A percentile compares a stretch with the other conserved stretches of the same genome.
phyloP scores from a whole-genome alignment of 1,140 invertebrate genomes.

The Elysia chlorotica region DNA sequence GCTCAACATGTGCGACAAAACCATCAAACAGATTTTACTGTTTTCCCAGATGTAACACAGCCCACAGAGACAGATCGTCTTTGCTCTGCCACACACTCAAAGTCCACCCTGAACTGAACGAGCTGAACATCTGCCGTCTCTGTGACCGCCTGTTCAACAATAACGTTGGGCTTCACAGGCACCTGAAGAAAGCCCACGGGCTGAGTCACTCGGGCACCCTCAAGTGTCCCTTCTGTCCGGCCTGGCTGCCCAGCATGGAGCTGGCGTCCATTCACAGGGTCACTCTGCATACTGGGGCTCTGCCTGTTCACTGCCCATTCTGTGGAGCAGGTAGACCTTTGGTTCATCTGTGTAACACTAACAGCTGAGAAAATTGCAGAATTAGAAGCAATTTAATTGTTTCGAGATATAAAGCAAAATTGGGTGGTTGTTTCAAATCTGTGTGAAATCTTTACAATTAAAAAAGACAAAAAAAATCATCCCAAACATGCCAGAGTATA shows the following conservation, averaged over 20 bases:
- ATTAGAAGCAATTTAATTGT: not conserved
- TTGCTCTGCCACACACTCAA: conserved; percentile 11
- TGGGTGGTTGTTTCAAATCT: not conserved
- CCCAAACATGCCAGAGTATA: not conserved
- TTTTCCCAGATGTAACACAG: conserved; percentile 15
- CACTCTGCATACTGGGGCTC: conserved; percentile 11
- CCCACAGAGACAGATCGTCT: conserved; percentile 3
- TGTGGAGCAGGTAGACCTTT: conserved; percentile 17
- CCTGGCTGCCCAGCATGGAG: conserved; percentile 18
- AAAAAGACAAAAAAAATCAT: not conserved
- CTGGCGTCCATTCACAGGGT: conserved; percentile 7
- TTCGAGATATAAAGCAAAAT: not conserved
- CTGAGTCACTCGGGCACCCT: conserved; percentile 3
- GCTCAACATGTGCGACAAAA: too few species aligned
- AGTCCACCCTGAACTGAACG: conserved; percentile 19
- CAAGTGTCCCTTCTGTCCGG: conserved; percentile 16
- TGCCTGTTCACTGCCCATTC: conserved; percentile 22
- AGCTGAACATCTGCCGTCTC: conserved; percentile 20
- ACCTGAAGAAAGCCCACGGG: conserved; percentile 17
- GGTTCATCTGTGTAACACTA: too few species aligned
- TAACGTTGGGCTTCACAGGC: not conserved
- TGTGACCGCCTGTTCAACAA: conserved; percentile 13
- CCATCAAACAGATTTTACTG: too few species aligned
- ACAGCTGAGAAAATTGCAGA: not conserved
- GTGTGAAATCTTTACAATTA: not conserved